A percentile compares a stretch with the other conserved stretches of the same genome.
phyloP scores from a whole-genome alignment of 2,888 invertebrate genomes.

The Oscheius myriophilus region DNA sequence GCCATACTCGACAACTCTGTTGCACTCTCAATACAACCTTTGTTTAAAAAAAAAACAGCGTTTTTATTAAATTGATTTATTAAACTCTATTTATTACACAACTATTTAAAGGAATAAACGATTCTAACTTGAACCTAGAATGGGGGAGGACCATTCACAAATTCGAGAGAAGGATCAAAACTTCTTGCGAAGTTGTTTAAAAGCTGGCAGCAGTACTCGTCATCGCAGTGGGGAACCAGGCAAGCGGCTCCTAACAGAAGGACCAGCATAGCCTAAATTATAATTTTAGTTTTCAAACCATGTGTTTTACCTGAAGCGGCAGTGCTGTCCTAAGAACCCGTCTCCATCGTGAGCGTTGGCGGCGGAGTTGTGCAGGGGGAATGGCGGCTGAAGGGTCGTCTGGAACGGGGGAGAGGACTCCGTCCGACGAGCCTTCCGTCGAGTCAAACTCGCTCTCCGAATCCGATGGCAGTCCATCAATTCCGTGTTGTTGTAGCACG shows the following conservation, averaged over 20 bases:
- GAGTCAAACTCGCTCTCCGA: constrained; percentile 52
- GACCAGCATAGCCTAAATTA: constrained; percentile 89
- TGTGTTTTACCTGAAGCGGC: constrained; percentile 78
- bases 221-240: constrained; percentile 84
- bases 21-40: too few species aligned
- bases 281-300: background rate
- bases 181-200: constrained; percentile 84
- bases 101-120: constrained; percentile 21
- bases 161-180: constrained; percentile 87
- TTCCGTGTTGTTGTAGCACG: constrained; percentile 62
- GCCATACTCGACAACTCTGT: too few species aligned
- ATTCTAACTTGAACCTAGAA: constrained; percentile 75
- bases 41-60: background rate
- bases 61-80: constrained; percentile 16
- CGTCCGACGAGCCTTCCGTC: constrained; percentile 52
- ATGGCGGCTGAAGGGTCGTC: constrained; percentile 53
- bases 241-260: constrained; percentile 91
- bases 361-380: constrained; percentile 49
- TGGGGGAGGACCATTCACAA: constrained; percentile 92
- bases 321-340: constrained; percentile 68
- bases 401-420: constrained; percentile 55
- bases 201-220: constrained; percentile 86
- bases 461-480: constrained; percentile 54
- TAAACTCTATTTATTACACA: constrained; percentile 16
- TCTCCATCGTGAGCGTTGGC: constrained; percentile 68